Base-by-base conservation (phyloP, 2,888 invertebrate genomes). In the Cephus nigrinus region DNA sequence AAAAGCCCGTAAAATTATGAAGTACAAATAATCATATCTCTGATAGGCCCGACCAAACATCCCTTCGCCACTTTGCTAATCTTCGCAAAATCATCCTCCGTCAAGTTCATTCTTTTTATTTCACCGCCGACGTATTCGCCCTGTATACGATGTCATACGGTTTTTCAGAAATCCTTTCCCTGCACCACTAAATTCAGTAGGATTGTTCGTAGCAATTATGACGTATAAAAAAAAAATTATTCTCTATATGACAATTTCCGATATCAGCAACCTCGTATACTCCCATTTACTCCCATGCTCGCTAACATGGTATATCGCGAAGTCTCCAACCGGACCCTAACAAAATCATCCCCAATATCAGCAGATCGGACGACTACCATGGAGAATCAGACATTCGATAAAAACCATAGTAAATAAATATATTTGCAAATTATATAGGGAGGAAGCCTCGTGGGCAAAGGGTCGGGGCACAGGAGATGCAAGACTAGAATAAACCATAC, bases 1-100 rank as follows among this genome's bases (percentile, higher is more conserved):
- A 79, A 74, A 74, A 74, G 73, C 69, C 73, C 73, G 78, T 80
- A 82, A 80, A 84, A 85, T 85, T 80, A 84, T 82, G 81, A 80
- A 80, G 80, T 80, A 83, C 80, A 74, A 79, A 80, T 77, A 76
- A 79, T 75, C 78, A 79, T 81, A 80, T 81, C 79, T 75, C 68
- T 55, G 55, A 55, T 55, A 55, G 55, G 23, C 2, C 55, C 23
- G 23, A 23, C 55, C 23, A 55, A 15, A 23, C 55, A 55, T 55
- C 23, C 23, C 55, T 55, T 55, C 55, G 55, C 23, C 55, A 55
- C 55, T 55, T 55, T 55, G 23, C 5, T 55, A 55, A 55, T 55
- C 23, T 23, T 55, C 23, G 40, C 15, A 40, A 23, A 40, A 15
- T 15, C 40, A 40, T 23, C 40, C 4, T 15, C 40, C 5, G 40